These are phyloP conservation scores for Atta cephalotes DNA, from an alignment of 1,140 invertebrate genomes.

Conservation along the genomic window DNA sequence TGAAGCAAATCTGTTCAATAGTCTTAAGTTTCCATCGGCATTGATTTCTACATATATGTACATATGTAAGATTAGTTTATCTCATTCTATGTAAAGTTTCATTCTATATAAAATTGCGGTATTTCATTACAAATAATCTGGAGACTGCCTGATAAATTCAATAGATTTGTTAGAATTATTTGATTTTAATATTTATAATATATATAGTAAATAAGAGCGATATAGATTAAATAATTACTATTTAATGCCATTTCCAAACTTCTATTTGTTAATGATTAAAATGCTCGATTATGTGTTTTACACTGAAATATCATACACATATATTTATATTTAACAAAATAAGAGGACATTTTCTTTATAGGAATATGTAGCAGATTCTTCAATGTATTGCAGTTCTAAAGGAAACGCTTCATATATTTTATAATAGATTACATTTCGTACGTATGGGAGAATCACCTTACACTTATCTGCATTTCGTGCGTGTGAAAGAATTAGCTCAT, in stretches of 20 bases:
- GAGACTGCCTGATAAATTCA: neutral
- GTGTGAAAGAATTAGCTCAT: neutral
- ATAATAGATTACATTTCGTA: neutral
- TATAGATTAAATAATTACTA: neutral
- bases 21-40: no score
- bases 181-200: conserved; percentile 4
- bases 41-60: neutral
- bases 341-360: neutral
- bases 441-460: neutral
- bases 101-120: neutral
- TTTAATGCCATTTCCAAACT: neutral
- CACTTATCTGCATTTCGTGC: no score
- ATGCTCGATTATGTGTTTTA: neutral
- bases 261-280: neutral
- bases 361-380: neutral
- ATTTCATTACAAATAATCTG: neutral
- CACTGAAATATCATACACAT: neutral
- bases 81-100: no score
- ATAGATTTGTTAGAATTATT: neutral
- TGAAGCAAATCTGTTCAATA: no score
- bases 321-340: conserved; percentile 4
- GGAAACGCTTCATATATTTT: neutral
- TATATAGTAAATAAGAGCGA: neutral
- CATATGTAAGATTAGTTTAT: neutral
- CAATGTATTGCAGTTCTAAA: neutral